phyloP scores from a whole-genome alignment of 2,888 invertebrate genomes.

The Dendrolimus houi region DNA sequence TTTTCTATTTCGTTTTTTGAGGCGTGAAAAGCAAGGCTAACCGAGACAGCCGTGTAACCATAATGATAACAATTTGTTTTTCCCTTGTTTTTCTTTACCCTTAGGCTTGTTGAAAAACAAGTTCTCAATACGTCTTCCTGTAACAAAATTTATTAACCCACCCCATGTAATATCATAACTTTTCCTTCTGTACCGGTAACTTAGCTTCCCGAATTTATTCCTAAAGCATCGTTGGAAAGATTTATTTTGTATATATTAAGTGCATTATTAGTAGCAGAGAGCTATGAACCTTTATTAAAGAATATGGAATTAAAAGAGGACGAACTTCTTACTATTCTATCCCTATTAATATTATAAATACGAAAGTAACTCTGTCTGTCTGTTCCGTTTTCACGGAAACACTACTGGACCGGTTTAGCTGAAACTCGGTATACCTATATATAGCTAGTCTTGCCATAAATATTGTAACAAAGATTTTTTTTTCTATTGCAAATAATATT shows the following conservation, averaged over 20 bases:
- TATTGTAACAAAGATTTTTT: too few relatives aligned
- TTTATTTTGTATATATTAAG: conserved; percentile 42
- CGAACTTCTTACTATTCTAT: too few relatives aligned
- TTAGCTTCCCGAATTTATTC: conserved; percentile 23
- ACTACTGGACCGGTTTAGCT: too few relatives aligned
- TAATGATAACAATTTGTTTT: conserved; percentile 9
- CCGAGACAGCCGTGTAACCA: not conserved
- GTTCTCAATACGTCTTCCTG: conserved; percentile 34
- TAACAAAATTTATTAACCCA: conserved; percentile 36
- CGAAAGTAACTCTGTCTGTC: too few relatives aligned
- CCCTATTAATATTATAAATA: too few relatives aligned
- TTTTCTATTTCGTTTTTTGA: conserved; percentile 7
- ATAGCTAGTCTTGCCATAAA: too few relatives aligned
- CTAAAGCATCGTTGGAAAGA: conserved; percentile 15
- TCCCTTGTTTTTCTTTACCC: conserved; percentile 11
- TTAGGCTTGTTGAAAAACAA: conserved; percentile 31
- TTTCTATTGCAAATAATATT: too few relatives aligned
- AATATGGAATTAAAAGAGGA: conserved; percentile 15
- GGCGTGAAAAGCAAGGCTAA: not conserved
- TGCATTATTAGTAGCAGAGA: conserved; percentile 32
- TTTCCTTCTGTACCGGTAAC: conserved; percentile 22
- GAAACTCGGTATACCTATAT: too few relatives aligned
- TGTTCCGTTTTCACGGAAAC: too few relatives aligned
- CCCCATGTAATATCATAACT: conserved; percentile 29
- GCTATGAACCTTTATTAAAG: conserved; percentile 25